Percentiles rank a stretch among this genome's conserved stretches.
phyloP scores from a whole-genome alignment of 2,888 invertebrate genomes.

The Antheraea yamamai region DNA sequence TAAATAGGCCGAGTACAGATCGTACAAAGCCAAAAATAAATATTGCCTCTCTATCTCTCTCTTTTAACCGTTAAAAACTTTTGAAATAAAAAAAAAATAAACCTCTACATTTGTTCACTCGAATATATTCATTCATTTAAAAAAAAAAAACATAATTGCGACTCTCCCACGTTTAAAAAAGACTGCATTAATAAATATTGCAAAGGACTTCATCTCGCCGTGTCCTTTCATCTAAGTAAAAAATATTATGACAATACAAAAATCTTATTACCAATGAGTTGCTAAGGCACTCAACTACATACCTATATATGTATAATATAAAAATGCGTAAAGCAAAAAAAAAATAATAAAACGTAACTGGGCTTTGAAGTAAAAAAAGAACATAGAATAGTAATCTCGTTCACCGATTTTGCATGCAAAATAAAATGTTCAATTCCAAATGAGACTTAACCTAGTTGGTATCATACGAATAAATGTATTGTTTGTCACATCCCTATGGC shows the following conservation, averaged over 20 bases:
- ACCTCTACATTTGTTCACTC: conserved; percentile 31
- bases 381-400: conserved; percentile 59
- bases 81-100: conserved; percentile 27
- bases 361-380: conserved; percentile 44
- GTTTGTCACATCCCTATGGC: conserved; percentile 71
- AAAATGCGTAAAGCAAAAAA: conserved; percentile 60
- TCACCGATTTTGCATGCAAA: conserved; percentile 67
- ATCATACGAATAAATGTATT: conserved; percentile 76
- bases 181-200: conserved; percentile 25
- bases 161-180: conserved; percentile 34
- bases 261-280: conserved; percentile 68
- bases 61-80: conserved; percentile 32
- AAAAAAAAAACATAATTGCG: conserved; percentile 35
- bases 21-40: conserved; percentile 38
- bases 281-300: conserved; percentile 81
- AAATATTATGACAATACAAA: conserved; percentile 40
- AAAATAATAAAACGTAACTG: conserved; percentile 48
- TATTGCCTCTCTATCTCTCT: conserved; percentile 31
- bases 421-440: conserved; percentile 71
- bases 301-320: conserved; percentile 66
- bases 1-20: conserved; percentile 51
- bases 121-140: conserved; percentile 19
- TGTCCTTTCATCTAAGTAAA: conserved; percentile 26
- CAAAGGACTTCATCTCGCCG: conserved; percentile 8
- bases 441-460: conserved; percentile 71